These are phyloP conservation scores for Anthoscopus minutus DNA, from an alignment of 2,113 vertebrate genomes.

Conservation along the genomic window DNA sequence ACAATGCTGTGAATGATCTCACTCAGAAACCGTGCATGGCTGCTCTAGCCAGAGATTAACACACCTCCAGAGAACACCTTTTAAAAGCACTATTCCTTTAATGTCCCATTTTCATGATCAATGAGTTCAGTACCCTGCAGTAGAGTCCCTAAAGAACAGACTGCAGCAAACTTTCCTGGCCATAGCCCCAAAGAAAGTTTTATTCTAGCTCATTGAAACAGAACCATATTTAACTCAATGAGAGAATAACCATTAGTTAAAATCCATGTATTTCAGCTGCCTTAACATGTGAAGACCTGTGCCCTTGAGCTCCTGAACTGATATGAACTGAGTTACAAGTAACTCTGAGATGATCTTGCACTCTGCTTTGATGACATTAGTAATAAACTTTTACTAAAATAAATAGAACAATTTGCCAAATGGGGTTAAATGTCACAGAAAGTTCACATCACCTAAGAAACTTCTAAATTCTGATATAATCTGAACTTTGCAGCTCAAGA, in stretches of 20 bases:
- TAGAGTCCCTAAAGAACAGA: not conserved
- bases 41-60: not conserved
- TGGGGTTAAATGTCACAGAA: not conserved
- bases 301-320: not conserved
- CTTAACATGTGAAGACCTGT: not conserved
- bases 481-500: not conserved
- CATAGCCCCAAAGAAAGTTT: not conserved
- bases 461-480: not conserved
- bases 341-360: not conserved
- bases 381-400: not conserved
- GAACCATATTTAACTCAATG: not conserved
- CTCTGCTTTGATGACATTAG: not conserved
- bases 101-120: not conserved
- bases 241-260: not conserved
- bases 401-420: not conserved
- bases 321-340: not conserved
- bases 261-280: not conserved
- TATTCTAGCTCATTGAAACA: not conserved
- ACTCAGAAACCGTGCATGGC: not conserved
- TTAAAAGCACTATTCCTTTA: not conserved
- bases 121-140: not conserved
- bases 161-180: not conserved
- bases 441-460: not conserved
- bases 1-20: not conserved
- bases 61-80: not conserved